Evolutionary conservation across 2,113 vertebrate genomes (phyloP).

Genomic region (Mobula hypostoma): DNA sequence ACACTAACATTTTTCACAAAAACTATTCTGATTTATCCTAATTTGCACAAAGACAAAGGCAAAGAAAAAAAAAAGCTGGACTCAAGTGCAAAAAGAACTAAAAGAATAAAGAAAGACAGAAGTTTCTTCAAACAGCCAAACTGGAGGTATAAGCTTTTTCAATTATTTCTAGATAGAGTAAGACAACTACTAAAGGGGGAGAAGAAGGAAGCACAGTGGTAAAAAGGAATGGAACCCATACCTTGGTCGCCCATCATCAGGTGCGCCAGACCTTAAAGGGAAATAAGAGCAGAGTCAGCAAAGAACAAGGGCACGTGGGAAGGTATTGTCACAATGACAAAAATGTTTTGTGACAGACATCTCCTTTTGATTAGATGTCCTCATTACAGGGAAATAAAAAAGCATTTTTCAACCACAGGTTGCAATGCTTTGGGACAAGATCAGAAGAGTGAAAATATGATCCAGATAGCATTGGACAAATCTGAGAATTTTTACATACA

Average conservation of each 20-base stretch:
- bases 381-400: slow-evolving; percentile 62
- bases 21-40: not conserved
- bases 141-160: not conserved
- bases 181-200: slow-evolving; percentile 63
- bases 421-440: slow-evolving; percentile 72
- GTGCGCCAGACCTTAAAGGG: slow-evolving; percentile 99
- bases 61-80: slow-evolving; percentile 27
- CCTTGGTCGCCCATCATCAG: slow-evolving; percentile 99
- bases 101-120: slow-evolving; percentile 41
- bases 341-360: slow-evolving; percentile 74
- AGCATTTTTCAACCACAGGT: slow-evolving; percentile 68
- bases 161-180: slow-evolving; percentile 47
- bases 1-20: slow-evolving; percentile 22
- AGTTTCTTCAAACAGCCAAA: slow-evolving; percentile 53
- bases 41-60: slow-evolving; percentile 29
- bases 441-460: slow-evolving; percentile 39
- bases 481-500: slow-evolving; percentile 13
- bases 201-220: slow-evolving; percentile 74
- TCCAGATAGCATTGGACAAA: slow-evolving; percentile 23
- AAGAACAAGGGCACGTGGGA: slow-evolving; percentile 87
- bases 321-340: slow-evolving; percentile 75
- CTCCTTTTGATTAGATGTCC: slow-evolving; percentile 73
- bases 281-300: slow-evolving; percentile 99
- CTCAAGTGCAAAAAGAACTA: slow-evolving; percentile 42
- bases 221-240: slow-evolving; percentile 85